Conservation (phyloP, 1,140 invertebrate genomes). For the Andricus grossulariae region DNA sequence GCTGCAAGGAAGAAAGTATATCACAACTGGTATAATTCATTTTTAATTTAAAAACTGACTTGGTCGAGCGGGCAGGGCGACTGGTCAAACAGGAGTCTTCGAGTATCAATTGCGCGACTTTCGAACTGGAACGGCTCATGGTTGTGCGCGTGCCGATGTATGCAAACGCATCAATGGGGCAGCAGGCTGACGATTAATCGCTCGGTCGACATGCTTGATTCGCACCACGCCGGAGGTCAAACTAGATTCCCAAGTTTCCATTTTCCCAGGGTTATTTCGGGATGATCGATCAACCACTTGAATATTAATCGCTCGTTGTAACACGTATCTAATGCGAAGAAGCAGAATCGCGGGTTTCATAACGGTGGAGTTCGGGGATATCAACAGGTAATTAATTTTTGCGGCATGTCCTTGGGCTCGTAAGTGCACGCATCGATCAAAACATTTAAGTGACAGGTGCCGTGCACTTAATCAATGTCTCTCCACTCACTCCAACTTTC, state of each 20-base stretch:
- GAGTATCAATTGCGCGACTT: conserved; percentile 18
- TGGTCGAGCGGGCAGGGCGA: background rate
- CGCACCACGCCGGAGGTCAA: background rate
- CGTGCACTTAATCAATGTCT: background rate
- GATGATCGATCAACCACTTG: conserved; percentile 13
- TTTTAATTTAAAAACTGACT: conserved; percentile 20
- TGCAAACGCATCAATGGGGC: conserved; percentile 27
- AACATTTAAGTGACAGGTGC: background rate
- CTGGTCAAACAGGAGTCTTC: conserved; percentile 4
- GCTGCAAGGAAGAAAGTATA: background rate
- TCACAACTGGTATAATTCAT: conserved; percentile 4
- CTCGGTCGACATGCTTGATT: conserved; percentile 11
- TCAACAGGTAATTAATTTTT: conserved; percentile 2
- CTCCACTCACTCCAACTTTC: background rate
- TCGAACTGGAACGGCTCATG: conserved; percentile 27
- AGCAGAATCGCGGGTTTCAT: background rate
- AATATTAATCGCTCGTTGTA: conserved; percentile 5
- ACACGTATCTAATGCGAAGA: background rate
- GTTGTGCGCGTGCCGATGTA: conserved; percentile 21
- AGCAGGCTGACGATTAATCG: background rate
- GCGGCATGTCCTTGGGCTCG: background rate
- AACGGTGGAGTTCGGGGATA: background rate
- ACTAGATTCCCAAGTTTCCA: conserved; percentile 11
- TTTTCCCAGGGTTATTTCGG: background rate
- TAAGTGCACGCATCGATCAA: conserved; percentile 2